phyloP scores from a whole-genome alignment of 2,113 vertebrate genomes.

The Eira barbara region DNA sequence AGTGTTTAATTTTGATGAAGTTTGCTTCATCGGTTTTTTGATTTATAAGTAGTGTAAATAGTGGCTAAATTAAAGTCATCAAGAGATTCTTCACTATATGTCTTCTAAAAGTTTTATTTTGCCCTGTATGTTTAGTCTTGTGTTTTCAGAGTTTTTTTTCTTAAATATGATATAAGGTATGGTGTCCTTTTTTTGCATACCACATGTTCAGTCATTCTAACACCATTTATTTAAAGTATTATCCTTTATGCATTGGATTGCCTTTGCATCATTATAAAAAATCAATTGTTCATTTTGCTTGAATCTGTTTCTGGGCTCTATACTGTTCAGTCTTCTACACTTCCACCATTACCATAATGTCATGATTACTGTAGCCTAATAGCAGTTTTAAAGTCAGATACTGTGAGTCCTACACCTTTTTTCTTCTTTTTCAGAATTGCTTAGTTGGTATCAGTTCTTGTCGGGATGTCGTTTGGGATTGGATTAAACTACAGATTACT shows the following conservation, averaged over 20 bases:
- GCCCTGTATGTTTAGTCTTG: not conserved
- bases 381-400: not conserved
- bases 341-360: not conserved
- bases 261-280: not conserved
- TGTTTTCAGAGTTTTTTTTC: not conserved
- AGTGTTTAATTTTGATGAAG: not conserved
- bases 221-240: not conserved
- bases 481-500: not conserved
- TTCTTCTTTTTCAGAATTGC: not conserved
- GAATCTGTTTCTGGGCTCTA: not conserved
- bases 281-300: not conserved
- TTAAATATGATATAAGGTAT: not conserved
- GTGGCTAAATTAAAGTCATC: not conserved
- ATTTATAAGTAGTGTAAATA: not conserved
- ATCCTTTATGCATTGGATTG: not conserved
- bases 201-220: not conserved
- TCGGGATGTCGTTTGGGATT: not conserved
- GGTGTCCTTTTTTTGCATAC: not conserved
- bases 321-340: not conserved
- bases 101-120: not conserved
- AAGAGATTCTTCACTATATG: not conserved
- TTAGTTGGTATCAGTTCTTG: not conserved
- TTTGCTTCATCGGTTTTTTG: not conserved
- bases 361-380: not conserved
- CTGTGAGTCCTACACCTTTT: not conserved